Conservation (phyloP, 2,888 invertebrate genomes). For the Deladenus siricidicola region DNA sequence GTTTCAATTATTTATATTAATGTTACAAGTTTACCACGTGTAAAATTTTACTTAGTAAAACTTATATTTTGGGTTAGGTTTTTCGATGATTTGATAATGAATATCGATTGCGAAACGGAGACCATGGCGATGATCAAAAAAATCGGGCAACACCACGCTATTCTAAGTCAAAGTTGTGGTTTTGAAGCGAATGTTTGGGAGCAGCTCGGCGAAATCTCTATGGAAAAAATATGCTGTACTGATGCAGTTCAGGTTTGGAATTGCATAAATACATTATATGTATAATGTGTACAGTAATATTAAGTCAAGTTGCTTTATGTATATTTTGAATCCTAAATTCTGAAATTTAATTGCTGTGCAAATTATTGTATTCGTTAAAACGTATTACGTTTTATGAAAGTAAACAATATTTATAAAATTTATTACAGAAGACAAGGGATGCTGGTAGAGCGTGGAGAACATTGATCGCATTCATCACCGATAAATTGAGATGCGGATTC, state of each 20-base stretch:
- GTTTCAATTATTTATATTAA: too few species aligned
- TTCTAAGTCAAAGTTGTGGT: conserved; percentile 26
- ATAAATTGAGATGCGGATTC: conserved; percentile 48
- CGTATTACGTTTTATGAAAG: too few species aligned
- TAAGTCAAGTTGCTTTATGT: neutral
- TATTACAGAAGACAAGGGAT: conserved; percentile 45
- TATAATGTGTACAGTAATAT: neutral
- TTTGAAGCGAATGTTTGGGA: conserved; percentile 48
- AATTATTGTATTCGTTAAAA: neutral
- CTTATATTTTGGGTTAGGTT: too few species aligned
- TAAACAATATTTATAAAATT: too few species aligned
- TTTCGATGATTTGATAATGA: conserved; percentile 45
- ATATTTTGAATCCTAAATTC: neutral
- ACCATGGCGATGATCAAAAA: conserved; percentile 27
- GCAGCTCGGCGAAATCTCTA: conserved; percentile 48
- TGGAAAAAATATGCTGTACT: conserved; percentile 40
- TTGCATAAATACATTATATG: neutral
- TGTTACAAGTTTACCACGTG: too few species aligned
- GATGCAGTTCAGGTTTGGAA: conserved; percentile 32
- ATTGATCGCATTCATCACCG: conserved; percentile 47
- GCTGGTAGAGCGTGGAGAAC: conserved; percentile 50
- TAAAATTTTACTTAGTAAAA: too few species aligned
- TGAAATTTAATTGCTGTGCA: neutral
- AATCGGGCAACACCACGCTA: conserved; percentile 31
- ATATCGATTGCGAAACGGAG: conserved; percentile 42